phyloP scores from a whole-genome alignment of 1,140 invertebrate species.

The Oreohelix idahoensis region DNA sequence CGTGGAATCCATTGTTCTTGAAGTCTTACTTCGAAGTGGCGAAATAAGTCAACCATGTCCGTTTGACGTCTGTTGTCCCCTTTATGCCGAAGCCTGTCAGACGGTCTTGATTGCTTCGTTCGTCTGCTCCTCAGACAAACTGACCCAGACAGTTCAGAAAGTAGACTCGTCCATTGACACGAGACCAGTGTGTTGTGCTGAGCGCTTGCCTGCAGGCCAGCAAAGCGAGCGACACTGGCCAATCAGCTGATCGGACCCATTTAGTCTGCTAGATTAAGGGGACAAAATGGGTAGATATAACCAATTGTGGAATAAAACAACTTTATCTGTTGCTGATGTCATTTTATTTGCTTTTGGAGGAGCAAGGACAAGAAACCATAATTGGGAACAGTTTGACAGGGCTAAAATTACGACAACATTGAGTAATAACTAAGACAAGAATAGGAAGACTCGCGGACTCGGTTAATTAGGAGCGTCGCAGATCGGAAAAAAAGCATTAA shows the following conservation, averaged over 20 bases:
- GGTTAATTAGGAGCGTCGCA: too few species aligned
- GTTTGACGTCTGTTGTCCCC: background rate
- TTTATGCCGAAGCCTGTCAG: background rate
- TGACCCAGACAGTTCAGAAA: constrained; percentile 25
- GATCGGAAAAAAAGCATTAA: too few species aligned
- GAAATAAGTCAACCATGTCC: background rate
- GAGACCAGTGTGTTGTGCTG: constrained; percentile 11
- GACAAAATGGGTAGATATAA: too few species aligned
- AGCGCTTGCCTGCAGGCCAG: background rate
- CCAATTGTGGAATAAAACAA: too few species aligned
- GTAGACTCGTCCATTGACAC: constrained; percentile 18
- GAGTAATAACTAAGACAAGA: too few species aligned
- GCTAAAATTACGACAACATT: too few species aligned
- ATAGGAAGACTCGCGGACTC: too few species aligned
- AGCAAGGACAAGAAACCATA: too few species aligned
- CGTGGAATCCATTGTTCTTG: background rate
- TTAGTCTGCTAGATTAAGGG: too few species aligned
- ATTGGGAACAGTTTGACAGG: too few species aligned
- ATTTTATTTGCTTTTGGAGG: too few species aligned
- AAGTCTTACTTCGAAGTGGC: background rate
- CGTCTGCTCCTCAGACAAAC: constrained; percentile 6
- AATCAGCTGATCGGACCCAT: constrained; percentile 12
- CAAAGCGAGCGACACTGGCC: constrained; percentile 1
- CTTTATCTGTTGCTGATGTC: too few species aligned
- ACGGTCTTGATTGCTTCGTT: constrained; percentile 3